phyloP scores from a whole-genome alignment of 1,140 invertebrate species.

The Trichoplusia ni region DNA sequence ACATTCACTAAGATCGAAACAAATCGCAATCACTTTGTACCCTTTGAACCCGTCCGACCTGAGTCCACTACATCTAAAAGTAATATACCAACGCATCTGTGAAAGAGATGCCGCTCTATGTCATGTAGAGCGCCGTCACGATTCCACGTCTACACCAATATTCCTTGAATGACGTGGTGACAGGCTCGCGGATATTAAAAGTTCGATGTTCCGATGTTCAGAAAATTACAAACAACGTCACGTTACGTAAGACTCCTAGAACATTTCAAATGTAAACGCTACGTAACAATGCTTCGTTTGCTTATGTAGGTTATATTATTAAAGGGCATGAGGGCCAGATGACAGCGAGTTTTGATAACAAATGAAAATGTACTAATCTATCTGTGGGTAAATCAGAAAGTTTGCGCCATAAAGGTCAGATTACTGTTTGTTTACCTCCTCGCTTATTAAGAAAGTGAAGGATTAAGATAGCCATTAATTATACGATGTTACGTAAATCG shows the following conservation, averaged over 20 bases:
- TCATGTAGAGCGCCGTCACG: no score
- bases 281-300: constrained; percentile 24
- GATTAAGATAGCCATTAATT: constrained; percentile 1
- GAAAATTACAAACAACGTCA: constrained; percentile 3
- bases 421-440: constrained; percentile 2
- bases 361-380: constrained; percentile 25
- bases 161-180: constrained; percentile 1
- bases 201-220: constrained; percentile 11
- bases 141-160: no score
- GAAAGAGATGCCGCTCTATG: no score
- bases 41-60: no score
- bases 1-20: no score
- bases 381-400: constrained; percentile 19
- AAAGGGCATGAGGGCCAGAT: constrained; percentile 27
- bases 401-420: neutral
- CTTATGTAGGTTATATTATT: constrained; percentile 26
- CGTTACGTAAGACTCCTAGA: constrained; percentile 4
- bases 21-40: no score
- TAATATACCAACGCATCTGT: no score
- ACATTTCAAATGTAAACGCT: neutral
- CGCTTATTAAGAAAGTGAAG: neutral
- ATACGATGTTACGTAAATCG: neutral
- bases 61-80: no score
- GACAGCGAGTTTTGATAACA: constrained; percentile 15
- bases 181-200: neutral